Evolutionary conservation across 2,888 invertebrate genomes (phyloP).

Genomic region (Andrena dorsata): DNA sequence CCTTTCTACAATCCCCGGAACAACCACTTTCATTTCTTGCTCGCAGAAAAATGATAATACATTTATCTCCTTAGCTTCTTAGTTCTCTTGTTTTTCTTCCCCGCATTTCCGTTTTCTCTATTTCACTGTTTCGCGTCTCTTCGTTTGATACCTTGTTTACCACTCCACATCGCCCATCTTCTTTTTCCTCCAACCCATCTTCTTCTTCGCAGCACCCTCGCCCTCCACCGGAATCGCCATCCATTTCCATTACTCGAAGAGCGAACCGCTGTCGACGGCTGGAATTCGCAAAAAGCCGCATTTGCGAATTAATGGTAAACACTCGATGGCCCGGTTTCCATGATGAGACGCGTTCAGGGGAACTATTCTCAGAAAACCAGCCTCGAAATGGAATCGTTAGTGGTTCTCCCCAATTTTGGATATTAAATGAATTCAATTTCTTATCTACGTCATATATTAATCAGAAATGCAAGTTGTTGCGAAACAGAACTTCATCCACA

Average conservation of each 20-base stretch:
- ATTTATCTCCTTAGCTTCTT: not conserved
- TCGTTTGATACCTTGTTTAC: constrained; percentile 38
- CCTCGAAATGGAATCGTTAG: not conserved
- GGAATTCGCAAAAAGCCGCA: constrained; percentile 52
- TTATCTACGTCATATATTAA: not conserved
- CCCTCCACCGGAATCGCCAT: constrained; percentile 19
- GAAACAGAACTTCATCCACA: not conserved
- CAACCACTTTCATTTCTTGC: not conserved
- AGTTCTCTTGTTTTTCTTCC: not conserved
- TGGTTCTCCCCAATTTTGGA: not conserved
- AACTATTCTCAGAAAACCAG: not conserved
- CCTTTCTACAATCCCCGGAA: not conserved
- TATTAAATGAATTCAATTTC: not conserved
- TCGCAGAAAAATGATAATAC: constrained; percentile 1
- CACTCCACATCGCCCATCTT: constrained; percentile 19
- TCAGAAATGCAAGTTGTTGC: not conserved
- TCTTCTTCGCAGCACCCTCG: not conserved
- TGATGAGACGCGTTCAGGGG: not conserved
- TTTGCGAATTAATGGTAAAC: constrained; percentile 67
- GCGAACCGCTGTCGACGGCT: constrained; percentile 30
- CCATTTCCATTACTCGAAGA: constrained; percentile 42
- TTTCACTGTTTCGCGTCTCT: constrained; percentile 1
- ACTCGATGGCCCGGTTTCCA: constrained; percentile 28
- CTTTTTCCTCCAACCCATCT: not conserved
- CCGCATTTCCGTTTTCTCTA: not conserved